Evolutionary conservation across 1,140 invertebrate species (phyloP).

Genomic region (Macrostomum lignano): DNA sequence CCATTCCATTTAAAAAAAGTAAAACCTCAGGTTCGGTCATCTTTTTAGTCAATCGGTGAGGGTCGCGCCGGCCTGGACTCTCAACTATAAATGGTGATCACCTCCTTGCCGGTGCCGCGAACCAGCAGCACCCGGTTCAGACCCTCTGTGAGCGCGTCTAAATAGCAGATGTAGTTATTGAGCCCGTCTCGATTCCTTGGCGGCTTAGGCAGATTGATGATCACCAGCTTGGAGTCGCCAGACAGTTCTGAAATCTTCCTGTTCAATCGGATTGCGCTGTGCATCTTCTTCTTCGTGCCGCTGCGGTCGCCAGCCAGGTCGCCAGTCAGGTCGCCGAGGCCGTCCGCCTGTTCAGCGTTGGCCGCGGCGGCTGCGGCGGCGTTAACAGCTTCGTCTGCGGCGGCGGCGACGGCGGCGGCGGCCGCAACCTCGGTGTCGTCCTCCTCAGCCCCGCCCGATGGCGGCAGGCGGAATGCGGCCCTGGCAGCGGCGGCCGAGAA

Average conservation of each 20-base stretch:
- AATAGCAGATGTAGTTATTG: slow-evolving; percentile 87
- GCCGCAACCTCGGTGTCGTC: too few relatives aligned
- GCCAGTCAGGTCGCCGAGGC: slow-evolving; percentile 1
- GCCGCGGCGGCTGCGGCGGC: neutral
- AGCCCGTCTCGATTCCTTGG: slow-evolving; percentile 57
- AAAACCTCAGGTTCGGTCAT: too few relatives aligned
- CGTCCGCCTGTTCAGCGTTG: neutral
- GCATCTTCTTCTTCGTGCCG: slow-evolving; percentile 83
- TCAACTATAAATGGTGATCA: slow-evolving; percentile 92
- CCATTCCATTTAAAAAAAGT: too few relatives aligned
- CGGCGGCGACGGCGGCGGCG: too few relatives aligned
- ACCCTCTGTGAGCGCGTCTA: slow-evolving; percentile 88
- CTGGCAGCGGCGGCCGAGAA: slow-evolving; percentile 5
- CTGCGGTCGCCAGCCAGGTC: slow-evolving; percentile 50
- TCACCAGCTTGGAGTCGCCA: slow-evolving; percentile 77
- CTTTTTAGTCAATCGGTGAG: too few relatives aligned
- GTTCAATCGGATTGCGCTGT: slow-evolving; percentile 90
- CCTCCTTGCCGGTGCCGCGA: slow-evolving; percentile 77
- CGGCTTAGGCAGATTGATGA: slow-evolving; percentile 84
- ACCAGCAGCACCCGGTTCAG: slow-evolving; percentile 86
- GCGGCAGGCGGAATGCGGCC: neutral
- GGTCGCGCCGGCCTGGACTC: too few relatives aligned
- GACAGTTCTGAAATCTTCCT: slow-evolving; percentile 86
- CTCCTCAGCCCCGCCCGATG: too few relatives aligned
- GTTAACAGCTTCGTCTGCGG: too few relatives aligned